phyloP scores from a whole-genome alignment of 2,113 vertebrate species.

The Thinocorus orbignyianus region DNA sequence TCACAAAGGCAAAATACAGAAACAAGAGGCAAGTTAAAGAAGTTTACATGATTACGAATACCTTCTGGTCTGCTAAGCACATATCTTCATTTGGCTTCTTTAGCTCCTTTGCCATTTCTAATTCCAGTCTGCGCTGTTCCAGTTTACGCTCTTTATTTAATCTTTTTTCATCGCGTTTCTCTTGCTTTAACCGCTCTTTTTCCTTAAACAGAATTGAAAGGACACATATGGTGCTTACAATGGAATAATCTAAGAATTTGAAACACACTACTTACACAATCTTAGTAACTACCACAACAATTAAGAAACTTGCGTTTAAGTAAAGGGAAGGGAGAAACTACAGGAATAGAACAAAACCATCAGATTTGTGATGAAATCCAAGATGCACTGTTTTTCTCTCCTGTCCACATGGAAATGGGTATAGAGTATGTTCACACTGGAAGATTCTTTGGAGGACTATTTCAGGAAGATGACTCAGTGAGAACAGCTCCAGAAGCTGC shows the following conservation, averaged over 20 bases:
- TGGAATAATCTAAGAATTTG: not conserved
- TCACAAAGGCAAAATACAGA: not conserved
- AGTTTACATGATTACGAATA: slow-evolving; percentile 54
- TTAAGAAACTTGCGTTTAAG: not conserved
- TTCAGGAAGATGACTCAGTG: not conserved
- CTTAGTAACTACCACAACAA: not conserved
- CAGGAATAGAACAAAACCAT: not conserved
- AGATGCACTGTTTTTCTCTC: not conserved
- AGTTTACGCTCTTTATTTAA: slow-evolving; percentile 93
- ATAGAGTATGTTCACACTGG: not conserved
- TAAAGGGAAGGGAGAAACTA: not conserved
- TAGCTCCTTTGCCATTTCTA: slow-evolving; percentile 93
- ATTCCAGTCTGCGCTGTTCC: slow-evolving; percentile 87
- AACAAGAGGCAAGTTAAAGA: not conserved
- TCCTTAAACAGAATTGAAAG: slow-evolving; percentile 76
- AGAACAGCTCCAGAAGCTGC: not conserved
- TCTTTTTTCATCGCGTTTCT: slow-evolving; percentile 93
- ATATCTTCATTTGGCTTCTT: slow-evolving; percentile 97
- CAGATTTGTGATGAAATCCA: not conserved
- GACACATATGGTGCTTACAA: not conserved
- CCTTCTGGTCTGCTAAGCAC: slow-evolving; percentile 95
- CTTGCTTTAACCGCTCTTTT: slow-evolving; percentile 91
- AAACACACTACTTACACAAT: slow-evolving; percentile 2
- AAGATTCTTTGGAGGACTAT: not conserved
- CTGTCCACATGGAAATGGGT: not conserved